A percentile compares a stretch with the other conserved stretches of the same genome.
These are phyloP conservation scores for Ahaetulla prasina DNA, from an alignment of 2,113 vertebrate species.

Conservation along the genomic window DNA sequence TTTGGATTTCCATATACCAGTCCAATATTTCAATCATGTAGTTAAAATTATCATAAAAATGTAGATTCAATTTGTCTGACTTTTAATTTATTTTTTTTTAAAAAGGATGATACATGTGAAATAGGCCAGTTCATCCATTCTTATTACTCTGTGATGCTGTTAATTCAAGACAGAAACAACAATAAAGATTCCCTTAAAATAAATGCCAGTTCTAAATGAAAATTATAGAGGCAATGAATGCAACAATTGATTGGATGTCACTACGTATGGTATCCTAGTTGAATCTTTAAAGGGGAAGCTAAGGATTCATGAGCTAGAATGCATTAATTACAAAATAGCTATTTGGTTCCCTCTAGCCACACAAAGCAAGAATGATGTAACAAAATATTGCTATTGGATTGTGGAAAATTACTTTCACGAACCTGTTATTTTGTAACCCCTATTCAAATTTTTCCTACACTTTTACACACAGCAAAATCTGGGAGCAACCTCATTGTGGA, in stretches of 20 bases:
- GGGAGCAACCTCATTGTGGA: not conserved
- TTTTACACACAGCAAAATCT: rapidly evolving
- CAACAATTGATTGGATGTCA: not conserved
- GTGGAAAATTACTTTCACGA: not conserved
- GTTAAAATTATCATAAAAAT: not conserved
- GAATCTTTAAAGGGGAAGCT: not conserved
- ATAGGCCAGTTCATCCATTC: not conserved
- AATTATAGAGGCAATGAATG: not conserved
- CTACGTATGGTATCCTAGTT: not conserved
- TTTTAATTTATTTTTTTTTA: not conserved
- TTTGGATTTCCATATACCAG: not conserved
- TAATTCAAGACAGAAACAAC: not conserved
- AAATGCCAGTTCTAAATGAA: not conserved
- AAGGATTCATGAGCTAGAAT: not conserved
- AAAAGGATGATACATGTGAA: not conserved
- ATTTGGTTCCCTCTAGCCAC: slow-evolving; percentile 2
- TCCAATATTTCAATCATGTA: not conserved
- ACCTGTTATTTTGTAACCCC: not conserved
- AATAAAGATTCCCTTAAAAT: not conserved
- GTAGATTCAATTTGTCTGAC: not conserved
- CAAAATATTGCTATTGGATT: not conserved
- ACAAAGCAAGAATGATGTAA: not conserved
- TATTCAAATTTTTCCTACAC: rapidly evolving
- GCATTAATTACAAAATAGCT: not conserved
- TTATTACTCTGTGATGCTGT: not conserved